Conservation (phyloP, 2,797 vertebrate species). For the Pseudomugil gertrudae region DNA sequence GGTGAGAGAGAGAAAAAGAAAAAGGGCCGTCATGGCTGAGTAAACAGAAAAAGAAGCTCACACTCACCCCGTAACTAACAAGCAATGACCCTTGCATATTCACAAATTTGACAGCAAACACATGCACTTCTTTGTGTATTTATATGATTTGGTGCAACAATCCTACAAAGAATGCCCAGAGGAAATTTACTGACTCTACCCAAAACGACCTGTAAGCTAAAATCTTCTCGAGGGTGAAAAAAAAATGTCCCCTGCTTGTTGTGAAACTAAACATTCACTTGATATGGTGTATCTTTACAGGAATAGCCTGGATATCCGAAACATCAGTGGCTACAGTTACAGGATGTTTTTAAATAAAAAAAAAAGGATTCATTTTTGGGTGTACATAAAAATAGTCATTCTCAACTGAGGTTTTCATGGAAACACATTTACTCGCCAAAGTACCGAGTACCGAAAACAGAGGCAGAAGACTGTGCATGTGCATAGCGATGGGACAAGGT, state of each 20-base stretch:
- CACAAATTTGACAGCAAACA: conserved; percentile 49
- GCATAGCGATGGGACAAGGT: too few species aligned
- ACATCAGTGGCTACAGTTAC: too few species aligned
- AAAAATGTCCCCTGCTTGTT: conserved; percentile 41
- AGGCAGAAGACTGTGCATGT: too few species aligned
- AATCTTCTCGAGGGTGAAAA: conserved; percentile 40
- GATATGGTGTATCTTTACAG: not conserved
- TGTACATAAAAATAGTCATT: too few species aligned
- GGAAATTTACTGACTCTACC: conserved; percentile 41
- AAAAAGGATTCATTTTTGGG: too few species aligned
- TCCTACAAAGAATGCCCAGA: conserved; percentile 41
- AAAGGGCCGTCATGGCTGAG: conserved; percentile 35
- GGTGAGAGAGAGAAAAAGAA: conserved; percentile 7
- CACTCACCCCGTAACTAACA: conserved; percentile 52
- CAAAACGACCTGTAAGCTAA: conserved; percentile 30
- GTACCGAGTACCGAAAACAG: too few species aligned
- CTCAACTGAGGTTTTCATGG: too few species aligned
- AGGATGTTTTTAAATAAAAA: too few species aligned
- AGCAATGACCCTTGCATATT: conserved; percentile 58
- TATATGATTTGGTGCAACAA: conserved; percentile 53
- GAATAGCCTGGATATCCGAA: not conserved
- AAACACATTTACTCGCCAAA: too few species aligned
- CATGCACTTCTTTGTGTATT: conserved; percentile 12
- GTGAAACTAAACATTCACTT: not conserved
- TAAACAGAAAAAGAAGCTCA: conserved; percentile 37